Base-by-base conservation (phyloP, 2,888 invertebrate genomes). In the Melinaea marsaeus region DNA sequence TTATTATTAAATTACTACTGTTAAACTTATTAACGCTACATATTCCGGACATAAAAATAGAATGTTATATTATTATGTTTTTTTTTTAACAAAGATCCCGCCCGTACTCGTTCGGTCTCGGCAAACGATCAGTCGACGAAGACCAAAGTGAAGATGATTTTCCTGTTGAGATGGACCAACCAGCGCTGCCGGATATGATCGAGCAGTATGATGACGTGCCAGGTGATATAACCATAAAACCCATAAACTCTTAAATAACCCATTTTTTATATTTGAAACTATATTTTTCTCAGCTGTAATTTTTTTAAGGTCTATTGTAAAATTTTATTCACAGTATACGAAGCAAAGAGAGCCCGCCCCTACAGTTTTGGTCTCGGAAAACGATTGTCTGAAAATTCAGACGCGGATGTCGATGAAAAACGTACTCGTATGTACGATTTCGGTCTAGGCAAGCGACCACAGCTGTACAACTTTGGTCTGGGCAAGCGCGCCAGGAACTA, bases 311-410 rank as follows among this genome's bases (percentile, higher is more conserved):
- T 22, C 13, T 22, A 48, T 48, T 48, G 7, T 5, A 13, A 13
- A 48, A 13, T 48, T 35, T 45, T 45, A 56, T 56, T 62, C 33
- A 46, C 80, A 91, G 91, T 74, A 45, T 85, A 83, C 63, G 85
- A 87, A 71, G 74, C 77, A 51, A 93, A 94, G 80, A 91, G 94
- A 62, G 91, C 92, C 37, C 92, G 93, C 34, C 93, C 93, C 0
- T 95, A 94, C 83, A 92, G 93, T 35, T 94, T 95, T 74, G 95
- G 95, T 0, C 85, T 95, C n/a, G 95, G 95, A 1, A 93, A 94
- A 71, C 91, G 95, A 11, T 88, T 91, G 67, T 78, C 76, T 11
- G 84, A 84, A 32, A 32, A 51, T 7, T 9, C 51, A 2, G 85
- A 84, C 64, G 84, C 84, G 0, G 69, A 74, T 2, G 69, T 75